phyloP scores from a whole-genome alignment of 2,888 invertebrate genomes.

The Conomelus anceps region DNA sequence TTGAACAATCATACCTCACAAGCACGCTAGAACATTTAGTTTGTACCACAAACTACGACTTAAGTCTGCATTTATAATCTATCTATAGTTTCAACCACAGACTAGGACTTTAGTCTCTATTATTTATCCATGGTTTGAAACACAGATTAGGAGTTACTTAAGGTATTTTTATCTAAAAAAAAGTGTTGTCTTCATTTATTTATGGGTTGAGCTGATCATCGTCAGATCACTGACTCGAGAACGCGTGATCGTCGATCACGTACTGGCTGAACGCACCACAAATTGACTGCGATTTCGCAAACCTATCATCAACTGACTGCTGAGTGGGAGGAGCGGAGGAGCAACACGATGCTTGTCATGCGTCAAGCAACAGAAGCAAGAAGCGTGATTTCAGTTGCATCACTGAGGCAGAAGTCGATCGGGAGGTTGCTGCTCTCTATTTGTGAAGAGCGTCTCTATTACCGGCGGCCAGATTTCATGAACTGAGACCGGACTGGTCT shows the following conservation, averaged over 20 bases:
- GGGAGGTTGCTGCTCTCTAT: neutral
- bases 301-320: neutral
- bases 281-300: neutral
- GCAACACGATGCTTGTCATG: neutral
- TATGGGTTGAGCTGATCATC: too few relatives aligned
- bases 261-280: neutral
- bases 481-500: neutral
- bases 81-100: too few relatives aligned
- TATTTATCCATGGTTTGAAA: too few relatives aligned
- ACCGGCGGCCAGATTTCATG: neutral
- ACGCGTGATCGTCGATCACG: neutral
- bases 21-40: too few relatives aligned
- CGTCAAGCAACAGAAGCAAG: neutral
- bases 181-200: too few relatives aligned
- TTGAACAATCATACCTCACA: too few relatives aligned
- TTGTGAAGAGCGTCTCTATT: neutral
- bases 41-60: too few relatives aligned
- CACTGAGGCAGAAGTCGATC: neutral
- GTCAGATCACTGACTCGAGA: neutral
- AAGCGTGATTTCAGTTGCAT: neutral
- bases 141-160: too few relatives aligned
- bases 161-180: too few relatives aligned
- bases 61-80: too few relatives aligned
- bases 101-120: too few relatives aligned
- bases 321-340: neutral